phyloP scores from a whole-genome alignment of 2,797 vertebrate genomes.

The Amblyopsis hoosieri region DNA sequence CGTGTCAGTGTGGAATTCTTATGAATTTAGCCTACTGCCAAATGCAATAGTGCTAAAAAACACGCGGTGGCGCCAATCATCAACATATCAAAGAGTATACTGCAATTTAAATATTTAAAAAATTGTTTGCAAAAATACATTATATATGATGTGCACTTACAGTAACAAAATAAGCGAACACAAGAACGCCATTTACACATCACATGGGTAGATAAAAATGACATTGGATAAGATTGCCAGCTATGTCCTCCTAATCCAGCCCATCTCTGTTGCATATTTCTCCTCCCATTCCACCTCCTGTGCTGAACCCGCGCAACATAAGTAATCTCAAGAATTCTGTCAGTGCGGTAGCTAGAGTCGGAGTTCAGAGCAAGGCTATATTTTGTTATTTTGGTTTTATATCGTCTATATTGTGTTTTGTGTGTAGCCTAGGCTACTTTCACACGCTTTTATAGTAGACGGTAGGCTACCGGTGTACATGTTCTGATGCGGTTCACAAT shows the following conservation, averaged over 20 bases:
- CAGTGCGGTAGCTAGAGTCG: not conserved
- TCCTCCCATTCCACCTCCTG: slow-evolving; percentile 15
- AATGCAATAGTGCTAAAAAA: slow-evolving; percentile 15
- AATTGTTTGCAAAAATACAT: too few relatives aligned
- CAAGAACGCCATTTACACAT: too few relatives aligned
- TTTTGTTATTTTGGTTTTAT: not conserved
- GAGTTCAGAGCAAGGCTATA: slow-evolving; percentile 24
- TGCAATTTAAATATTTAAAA: not conserved
- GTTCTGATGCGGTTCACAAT: not conserved
- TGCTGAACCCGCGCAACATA: not conserved
- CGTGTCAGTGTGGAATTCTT: too few relatives aligned
- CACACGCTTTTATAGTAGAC: too few relatives aligned
- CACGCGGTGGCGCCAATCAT: slow-evolving; percentile 51
- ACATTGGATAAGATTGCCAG: too few relatives aligned
- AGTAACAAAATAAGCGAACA: too few relatives aligned
- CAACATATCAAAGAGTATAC: not conserved
- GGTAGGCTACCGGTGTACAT: too few relatives aligned
- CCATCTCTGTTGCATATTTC: slow-evolving; percentile 10
- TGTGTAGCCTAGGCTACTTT: too few relatives aligned
- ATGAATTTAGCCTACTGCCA: not conserved
- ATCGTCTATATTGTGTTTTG: too few relatives aligned
- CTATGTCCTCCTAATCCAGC: not conserved
- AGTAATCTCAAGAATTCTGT: slow-evolving; percentile 3
- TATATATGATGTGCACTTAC: too few relatives aligned
- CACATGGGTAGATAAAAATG: too few relatives aligned